Evolutionary conservation across 1,140 invertebrate species (phyloP).

Genomic region (Caenorhabditis remanei): DNA sequence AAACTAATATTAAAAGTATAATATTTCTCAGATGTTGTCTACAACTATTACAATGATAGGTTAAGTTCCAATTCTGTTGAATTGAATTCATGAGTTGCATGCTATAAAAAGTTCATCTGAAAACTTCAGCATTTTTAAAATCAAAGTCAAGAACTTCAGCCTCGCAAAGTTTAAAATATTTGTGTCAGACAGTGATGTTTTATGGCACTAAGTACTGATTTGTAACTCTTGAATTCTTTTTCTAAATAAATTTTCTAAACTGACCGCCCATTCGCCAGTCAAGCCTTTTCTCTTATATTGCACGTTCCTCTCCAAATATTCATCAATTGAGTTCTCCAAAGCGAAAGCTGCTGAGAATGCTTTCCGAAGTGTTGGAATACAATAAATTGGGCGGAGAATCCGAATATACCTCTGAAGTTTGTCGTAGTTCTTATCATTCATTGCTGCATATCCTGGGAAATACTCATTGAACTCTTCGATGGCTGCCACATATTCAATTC

Average conservation of each 20-base stretch:
- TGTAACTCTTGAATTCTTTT: background rate
- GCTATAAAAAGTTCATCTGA: too few relatives aligned
- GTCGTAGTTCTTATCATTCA: constrained; percentile 27
- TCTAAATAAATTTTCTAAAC: background rate
- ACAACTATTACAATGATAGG: too few relatives aligned
- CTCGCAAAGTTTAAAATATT: too few relatives aligned
- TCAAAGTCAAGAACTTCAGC: too few relatives aligned
- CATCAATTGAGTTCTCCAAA: constrained; percentile 26
- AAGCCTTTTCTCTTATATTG: background rate
- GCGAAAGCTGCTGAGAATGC: background rate
- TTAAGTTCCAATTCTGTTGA: too few relatives aligned
- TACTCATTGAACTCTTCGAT: constrained; percentile 52
- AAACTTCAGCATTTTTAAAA: too few relatives aligned
- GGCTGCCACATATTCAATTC: constrained; percentile 9
- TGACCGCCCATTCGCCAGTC: constrained; percentile 40
- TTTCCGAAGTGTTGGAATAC: background rate
- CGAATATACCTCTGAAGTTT: background rate
- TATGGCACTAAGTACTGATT: too few relatives aligned
- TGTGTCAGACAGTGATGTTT: too few relatives aligned
- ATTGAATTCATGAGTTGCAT: too few relatives aligned
- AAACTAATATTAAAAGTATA: too few relatives aligned
- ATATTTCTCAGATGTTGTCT: too few relatives aligned
- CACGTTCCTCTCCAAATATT: background rate
- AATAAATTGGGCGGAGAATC: background rate
- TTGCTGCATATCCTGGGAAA: constrained; percentile 28